These are phyloP conservation scores for Pagrus major DNA, from an alignment of 2,113 vertebrate species.

Conservation along the genomic window DNA sequence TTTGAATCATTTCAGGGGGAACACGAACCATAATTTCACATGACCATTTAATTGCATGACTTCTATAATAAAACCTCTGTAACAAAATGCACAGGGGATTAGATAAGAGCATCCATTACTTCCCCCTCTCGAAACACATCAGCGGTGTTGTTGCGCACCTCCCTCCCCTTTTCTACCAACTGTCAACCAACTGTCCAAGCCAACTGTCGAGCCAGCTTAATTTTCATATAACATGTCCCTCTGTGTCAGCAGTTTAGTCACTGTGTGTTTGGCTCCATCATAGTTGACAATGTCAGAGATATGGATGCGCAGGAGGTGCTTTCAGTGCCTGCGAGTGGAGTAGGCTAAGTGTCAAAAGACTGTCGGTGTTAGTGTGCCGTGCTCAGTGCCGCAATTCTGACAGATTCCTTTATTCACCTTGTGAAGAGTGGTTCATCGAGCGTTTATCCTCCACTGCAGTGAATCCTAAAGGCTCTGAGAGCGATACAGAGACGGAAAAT, in stretches of 20 bases:
- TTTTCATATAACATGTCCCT: constrained; percentile 57
- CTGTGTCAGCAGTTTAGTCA: constrained; percentile 70
- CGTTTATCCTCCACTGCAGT: background rate
- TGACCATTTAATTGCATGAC: constrained; percentile 24
- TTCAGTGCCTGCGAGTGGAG: constrained; percentile 9
- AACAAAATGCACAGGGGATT: constrained; percentile 47
- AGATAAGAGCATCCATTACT: constrained; percentile 50
- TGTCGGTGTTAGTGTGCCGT: background rate
- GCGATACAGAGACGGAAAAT: background rate
- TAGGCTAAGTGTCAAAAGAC: constrained; percentile 24
- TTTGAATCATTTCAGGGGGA: background rate
- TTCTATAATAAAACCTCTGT: constrained; percentile 40
- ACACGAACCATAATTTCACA: background rate
- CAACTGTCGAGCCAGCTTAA: constrained; percentile 65
- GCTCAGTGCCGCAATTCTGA: constrained; percentile 9
- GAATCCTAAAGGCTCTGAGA: background rate
- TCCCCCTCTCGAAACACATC: constrained; percentile 27
- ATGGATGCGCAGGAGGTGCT: constrained; percentile 37
- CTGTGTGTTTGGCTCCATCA: constrained; percentile 49
- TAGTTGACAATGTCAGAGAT: constrained; percentile 34
- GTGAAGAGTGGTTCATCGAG: background rate
- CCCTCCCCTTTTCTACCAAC: constrained; percentile 64
- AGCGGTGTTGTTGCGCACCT: constrained; percentile 29
- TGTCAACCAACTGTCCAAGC: constrained; percentile 70
- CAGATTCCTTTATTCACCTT: constrained; percentile 8